Conservation (phyloP, 2,113 vertebrate species). For the Camelus bactrianus region DNA sequence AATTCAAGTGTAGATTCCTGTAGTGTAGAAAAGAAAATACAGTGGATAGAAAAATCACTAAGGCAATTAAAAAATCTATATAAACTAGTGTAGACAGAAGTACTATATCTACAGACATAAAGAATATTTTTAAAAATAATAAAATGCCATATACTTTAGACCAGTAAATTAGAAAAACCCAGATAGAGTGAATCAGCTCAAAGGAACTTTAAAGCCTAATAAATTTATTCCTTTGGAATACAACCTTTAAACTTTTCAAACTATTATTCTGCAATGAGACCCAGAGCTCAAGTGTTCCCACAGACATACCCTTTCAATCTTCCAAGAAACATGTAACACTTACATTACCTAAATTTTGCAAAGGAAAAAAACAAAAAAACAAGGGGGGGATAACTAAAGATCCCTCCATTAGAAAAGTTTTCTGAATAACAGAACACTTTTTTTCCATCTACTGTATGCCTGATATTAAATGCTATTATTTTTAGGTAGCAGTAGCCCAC, state of each 20-base stretch:
- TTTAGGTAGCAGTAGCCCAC: neutral
- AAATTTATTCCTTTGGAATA: neutral
- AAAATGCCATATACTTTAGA: neutral
- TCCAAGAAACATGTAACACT: neutral
- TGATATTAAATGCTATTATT: neutral
- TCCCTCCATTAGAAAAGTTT: neutral
- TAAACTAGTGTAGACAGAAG: neutral
- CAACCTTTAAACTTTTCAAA: constrained; percentile 1
- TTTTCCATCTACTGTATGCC: neutral
- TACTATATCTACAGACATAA: neutral
- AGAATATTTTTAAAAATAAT: neutral
- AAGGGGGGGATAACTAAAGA: neutral
- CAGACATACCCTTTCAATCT: neutral
- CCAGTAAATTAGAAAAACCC: neutral
- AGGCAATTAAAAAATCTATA: neutral
- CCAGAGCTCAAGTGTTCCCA: neutral
- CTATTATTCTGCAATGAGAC: neutral
- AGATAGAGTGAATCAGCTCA: neutral
- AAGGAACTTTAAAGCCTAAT: neutral
- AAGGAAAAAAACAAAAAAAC: neutral
- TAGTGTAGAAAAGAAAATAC: neutral
- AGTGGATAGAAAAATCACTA: neutral
- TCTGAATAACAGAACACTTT: neutral
- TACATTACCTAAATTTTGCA: neutral
- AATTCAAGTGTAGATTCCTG: neutral